phyloP scores from a whole-genome alignment of 2,797 vertebrate species.

The Capromys pilorides region DNA sequence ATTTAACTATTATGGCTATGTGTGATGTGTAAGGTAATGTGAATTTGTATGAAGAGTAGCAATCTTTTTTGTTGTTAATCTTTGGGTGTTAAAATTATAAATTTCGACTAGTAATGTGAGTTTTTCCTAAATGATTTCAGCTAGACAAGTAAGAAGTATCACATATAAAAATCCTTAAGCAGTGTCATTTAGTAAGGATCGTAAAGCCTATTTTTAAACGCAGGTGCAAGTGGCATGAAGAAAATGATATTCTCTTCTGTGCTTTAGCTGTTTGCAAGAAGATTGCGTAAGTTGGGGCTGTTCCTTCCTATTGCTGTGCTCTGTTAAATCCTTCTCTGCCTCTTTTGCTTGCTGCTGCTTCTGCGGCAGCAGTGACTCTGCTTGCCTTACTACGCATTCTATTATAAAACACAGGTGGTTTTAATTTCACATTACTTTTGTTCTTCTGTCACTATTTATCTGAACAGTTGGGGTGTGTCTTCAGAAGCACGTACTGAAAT shows the following conservation, averaged over 20 bases:
- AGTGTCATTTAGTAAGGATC: background rate
- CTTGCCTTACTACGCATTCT: background rate
- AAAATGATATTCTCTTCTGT: conserved; percentile 86
- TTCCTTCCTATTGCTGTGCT: background rate
- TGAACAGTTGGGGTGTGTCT: background rate
- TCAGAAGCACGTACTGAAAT: background rate
- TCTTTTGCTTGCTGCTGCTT: background rate
- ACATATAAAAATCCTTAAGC: background rate
- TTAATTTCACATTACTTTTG: background rate
- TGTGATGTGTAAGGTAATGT: background rate
- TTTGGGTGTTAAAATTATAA: conserved; percentile 36
- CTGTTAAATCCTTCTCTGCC: background rate
- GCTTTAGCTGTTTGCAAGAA: conserved; percentile 89
- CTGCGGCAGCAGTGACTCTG: background rate
- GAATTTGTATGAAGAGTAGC: background rate
- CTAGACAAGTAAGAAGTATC: background rate
- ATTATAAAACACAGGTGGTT: background rate
- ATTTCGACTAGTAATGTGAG: background rate
- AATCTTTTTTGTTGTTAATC: background rate
- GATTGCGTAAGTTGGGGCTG: conserved; percentile 84
- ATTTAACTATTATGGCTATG: background rate
- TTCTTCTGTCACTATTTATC: background rate
- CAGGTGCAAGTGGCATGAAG: conserved; percentile 90
- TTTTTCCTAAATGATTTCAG: conserved; percentile 2
- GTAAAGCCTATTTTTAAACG: background rate